Conservation (phyloP, 1,140 invertebrate genomes). For the Holcopasites calliopsidis region DNA sequence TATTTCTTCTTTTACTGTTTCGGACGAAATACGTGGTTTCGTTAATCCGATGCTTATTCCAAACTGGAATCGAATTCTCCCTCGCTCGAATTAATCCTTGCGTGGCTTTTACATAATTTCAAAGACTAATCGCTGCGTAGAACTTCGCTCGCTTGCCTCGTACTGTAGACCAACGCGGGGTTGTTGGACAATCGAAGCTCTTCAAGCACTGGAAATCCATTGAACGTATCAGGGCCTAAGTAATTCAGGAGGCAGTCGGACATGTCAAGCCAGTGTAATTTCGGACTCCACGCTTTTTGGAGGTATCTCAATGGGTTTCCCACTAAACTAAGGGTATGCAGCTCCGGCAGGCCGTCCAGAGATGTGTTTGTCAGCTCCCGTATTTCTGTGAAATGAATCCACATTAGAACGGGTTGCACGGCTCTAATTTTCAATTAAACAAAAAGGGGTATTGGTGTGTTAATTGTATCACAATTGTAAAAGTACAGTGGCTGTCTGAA, state of each 20-base stretch:
- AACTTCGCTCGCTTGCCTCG: constrained; percentile 60
- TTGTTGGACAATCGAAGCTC: constrained; percentile 71
- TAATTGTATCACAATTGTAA: too few relatives aligned
- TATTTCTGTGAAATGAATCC: constrained; percentile 55
- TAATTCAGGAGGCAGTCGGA: constrained; percentile 72
- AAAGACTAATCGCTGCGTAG: neutral
- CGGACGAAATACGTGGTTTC: too few relatives aligned
- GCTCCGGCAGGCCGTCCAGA: constrained; percentile 61
- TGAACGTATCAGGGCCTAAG: constrained; percentile 66
- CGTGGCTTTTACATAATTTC: too few relatives aligned
- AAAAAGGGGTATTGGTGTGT: too few relatives aligned
- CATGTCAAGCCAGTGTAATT: constrained; percentile 70
- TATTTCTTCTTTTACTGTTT: too few relatives aligned
- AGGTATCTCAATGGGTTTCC: constrained; percentile 71
- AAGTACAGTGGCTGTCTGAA: too few relatives aligned
- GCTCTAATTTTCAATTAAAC: too few relatives aligned
- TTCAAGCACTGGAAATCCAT: constrained; percentile 65
- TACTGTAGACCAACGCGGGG: constrained; percentile 68
- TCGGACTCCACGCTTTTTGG: constrained; percentile 62
- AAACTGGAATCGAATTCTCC: too few relatives aligned
- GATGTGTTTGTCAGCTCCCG: constrained; percentile 57
- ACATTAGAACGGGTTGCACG: too few relatives aligned
- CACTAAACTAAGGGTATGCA: constrained; percentile 65
- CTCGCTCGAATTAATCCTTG: too few relatives aligned
- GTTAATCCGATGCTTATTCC: too few relatives aligned